Evolutionary conservation across 1,140 invertebrate genomes (phyloP).

Genomic region (Caenorhabditis brenneri): DNA sequence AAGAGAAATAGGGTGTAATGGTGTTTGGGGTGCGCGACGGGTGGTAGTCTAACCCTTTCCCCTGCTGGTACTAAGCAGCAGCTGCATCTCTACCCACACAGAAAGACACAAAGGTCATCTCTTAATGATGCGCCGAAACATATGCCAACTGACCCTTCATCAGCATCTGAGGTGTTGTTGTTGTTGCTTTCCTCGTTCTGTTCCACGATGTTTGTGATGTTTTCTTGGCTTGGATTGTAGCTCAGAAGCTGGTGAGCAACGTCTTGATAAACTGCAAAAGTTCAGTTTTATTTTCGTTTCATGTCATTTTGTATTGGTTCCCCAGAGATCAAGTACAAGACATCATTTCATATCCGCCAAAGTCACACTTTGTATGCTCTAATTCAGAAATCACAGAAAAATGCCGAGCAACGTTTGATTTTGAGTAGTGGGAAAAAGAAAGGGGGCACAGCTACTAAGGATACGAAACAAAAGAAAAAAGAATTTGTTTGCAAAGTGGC

Average conservation of each 20-base stretch:
- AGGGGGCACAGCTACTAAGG: neutral
- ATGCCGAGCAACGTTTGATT: neutral
- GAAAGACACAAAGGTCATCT: constrained; percentile 20
- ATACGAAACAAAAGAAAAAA: neutral
- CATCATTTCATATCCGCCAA: neutral
- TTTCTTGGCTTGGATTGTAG: neutral
- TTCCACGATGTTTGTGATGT: neutral
- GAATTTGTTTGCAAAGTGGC: constrained; percentile 2
- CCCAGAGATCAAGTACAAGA: too few species aligned
- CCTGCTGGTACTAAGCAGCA: neutral
- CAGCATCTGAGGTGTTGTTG: neutral
- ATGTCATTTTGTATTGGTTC: too few species aligned
- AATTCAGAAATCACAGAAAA: neutral
- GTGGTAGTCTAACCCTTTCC: neutral
- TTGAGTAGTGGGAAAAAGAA: neutral
- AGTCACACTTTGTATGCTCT: neutral
- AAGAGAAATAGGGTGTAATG: neutral
- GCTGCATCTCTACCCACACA: neutral
- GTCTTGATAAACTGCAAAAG: neutral
- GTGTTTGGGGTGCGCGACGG: constrained; percentile 23
- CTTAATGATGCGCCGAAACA: constrained; percentile 11
- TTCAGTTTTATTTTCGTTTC: neutral
- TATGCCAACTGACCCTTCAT: constrained; percentile 4
- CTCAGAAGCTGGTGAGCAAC: neutral
- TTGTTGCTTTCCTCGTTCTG: neutral